Evolutionary conservation across 2,113 vertebrate genomes (phyloP).

Genomic region (Geococcyx californianus): DNA sequence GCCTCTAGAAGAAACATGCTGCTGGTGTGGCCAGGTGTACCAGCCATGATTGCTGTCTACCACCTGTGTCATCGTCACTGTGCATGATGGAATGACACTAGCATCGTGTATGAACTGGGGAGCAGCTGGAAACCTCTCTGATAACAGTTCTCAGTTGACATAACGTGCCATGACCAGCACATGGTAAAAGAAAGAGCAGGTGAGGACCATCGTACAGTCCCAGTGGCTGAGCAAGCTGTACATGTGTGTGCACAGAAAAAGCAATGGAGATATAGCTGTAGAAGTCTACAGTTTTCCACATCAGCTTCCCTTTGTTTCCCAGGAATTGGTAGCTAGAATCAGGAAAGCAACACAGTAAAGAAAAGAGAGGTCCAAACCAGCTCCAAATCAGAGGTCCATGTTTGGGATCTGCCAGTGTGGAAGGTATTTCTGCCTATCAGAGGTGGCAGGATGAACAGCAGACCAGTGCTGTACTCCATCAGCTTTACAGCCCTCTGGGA

Average conservation of each 20-base stretch:
- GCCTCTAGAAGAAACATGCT: background rate
- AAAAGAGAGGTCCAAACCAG: background rate
- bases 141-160: background rate
- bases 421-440: rapidly evolving
- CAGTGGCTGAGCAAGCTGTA: background rate
- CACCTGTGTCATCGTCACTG: background rate
- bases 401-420: background rate
- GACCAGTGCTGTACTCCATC: background rate
- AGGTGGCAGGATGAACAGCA: background rate
- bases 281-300: background rate
- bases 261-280: background rate
- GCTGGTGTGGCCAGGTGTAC: no score
- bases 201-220: background rate
- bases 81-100: background rate
- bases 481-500: background rate
- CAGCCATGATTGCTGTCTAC: background rate
- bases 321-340: background rate
- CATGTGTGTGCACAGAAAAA: background rate
- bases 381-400: background rate
- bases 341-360: background rate
- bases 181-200: no score
- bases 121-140: background rate
- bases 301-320: background rate
- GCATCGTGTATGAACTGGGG: no score
- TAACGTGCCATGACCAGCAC: rapidly evolving